Base-by-base conservation (phyloP, 2,888 invertebrate species). In the Odontocolon sp. region DNA sequence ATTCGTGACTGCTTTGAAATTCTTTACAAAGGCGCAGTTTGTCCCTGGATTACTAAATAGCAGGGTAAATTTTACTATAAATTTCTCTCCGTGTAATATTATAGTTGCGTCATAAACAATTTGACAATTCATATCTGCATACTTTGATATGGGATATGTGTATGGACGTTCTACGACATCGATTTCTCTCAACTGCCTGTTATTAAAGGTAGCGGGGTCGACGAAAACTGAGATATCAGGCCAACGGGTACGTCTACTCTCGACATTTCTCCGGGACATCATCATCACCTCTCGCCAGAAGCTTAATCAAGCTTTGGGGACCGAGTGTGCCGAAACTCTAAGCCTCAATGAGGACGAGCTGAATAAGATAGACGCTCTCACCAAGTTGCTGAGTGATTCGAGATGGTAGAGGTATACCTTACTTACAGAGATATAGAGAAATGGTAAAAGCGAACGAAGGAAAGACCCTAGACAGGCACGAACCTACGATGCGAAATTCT, bases 241-340 rank as follows among this genome's bases (percentile, higher is more conserved):
- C 6, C 31, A 14, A 50, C 14, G 75, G 50, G 23, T 52, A 57
- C 11, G 59, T 57, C 59, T 64, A 73, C 45, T 26, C 38, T 52
- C 26, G 38, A 63, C 16, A 54, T 56, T 63, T 42, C 73, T 16
- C 52, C 11, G 64, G 81, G 79, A 82, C 83, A 85, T 84, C 83
- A 81, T 86, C 84, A 85, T 84, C 83, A 36, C 33, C 50, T 26
- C 69, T 80, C 77, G 78, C 80, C 81, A 80, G 77, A 81, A 84
- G 85, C 84, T 87, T 87, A 87, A 87, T 87, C 87, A 87, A 78
- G 72, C 45, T 54, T 28, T 50, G 66, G 66, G 61, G 80, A 74
- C 74, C 79, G 75, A 78, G 74, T 82, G 81, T 33, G 78, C 76
- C 81, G 82, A 85, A 85, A 86, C 79, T 84, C 83, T 81, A 81